A percentile compares a stretch with the other conserved stretches of the same genome.
Conservation (phyloP, 2,797 vertebrate genomes). For the Chelmon rostratus region DNA sequence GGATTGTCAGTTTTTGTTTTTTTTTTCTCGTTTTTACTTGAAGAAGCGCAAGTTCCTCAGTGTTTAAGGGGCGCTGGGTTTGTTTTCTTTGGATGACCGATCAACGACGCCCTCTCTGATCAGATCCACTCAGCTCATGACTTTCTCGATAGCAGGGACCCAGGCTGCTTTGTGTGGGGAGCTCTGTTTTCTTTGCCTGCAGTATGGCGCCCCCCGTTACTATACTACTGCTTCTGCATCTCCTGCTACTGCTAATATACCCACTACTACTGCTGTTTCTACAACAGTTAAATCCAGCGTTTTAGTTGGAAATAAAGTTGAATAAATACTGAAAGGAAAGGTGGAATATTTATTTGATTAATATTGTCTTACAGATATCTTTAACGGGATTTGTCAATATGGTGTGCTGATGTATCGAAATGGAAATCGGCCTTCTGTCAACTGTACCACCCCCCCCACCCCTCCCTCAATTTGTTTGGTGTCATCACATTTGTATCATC, state of each 20-base stretch:
- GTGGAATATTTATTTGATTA: conserved; percentile 86
- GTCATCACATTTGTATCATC: conserved; percentile 62
- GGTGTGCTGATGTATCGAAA: conserved; percentile 68
- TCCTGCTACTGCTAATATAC: conserved; percentile 83
- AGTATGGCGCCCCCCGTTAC: conserved; percentile 68
- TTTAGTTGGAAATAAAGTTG: conserved; percentile 87
- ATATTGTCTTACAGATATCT: conserved; percentile 78
- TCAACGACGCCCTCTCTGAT: conserved; percentile 45
- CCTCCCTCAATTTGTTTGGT: conserved; percentile 47
- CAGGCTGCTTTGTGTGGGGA: conserved; percentile 62
- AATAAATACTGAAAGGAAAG: conserved; percentile 80
- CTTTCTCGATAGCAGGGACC: conserved; percentile 53
- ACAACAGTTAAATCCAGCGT: conserved; percentile 84
- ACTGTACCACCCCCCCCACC: conserved; percentile 37
- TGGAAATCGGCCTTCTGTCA: conserved; percentile 67
- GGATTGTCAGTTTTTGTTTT: conserved; percentile 48
- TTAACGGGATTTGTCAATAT: conserved; percentile 70
- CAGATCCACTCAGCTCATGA: conserved; percentile 58
- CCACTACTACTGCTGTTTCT: conserved; percentile 86
- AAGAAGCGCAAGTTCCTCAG: conserved; percentile 65
- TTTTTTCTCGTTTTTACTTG: conserved; percentile 71
- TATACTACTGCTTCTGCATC: conserved; percentile 87
- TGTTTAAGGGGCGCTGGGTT: conserved; percentile 52
- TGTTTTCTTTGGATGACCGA: conserved; percentile 48
- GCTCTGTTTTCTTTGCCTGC: conserved; percentile 65